Base-by-base conservation (phyloP, 2,888 invertebrate species). In the Watsonalla binaria region DNA sequence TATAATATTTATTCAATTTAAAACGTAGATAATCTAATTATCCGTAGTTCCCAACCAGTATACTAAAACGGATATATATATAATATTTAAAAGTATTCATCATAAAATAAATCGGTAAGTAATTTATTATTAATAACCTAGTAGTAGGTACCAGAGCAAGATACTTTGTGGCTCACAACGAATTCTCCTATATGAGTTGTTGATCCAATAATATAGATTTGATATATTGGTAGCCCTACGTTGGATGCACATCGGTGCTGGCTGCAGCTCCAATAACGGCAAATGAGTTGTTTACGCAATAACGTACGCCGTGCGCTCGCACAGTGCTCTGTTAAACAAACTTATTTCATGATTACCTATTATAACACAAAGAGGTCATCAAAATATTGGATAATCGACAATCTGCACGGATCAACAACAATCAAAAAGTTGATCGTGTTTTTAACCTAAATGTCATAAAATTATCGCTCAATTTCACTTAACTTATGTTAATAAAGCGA, bases 211-310 rank as follows among this genome's bases (percentile, higher is more conserved):
- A 4, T 8, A 33, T 6, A 6, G 5, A 11, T 39, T 49, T 11
- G 14, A 15, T 9, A 37, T 39, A 49, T 39, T 35, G 35, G 14
- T 48, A 66, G 53, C 61, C 63, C 63, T 68, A 52, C 54, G 57
- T 55, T 56, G 55, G 74, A 66, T 66, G 74, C 74, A 76, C 68
- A 69, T 54, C 61, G 65, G 59, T 70, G 70, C 72, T 61, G 57
- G 64, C 59, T 70, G 70, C 72, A 61, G 57, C 62, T 67, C 63
- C 67, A 67, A 69, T 80, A 82, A 80, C 82, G 77, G 81, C 76
- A 78, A 42, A 69, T 78, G 74, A 73, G 68, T 68, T 71, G 64
- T 72, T 76, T 74, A 75, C 66, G 74, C 72, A 76, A 78, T 66
- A 56, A 47, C 54, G 55, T 64, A 66, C 59, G 58, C 55, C 54